Evolutionary conservation across 2,113 vertebrate genomes (phyloP), one percentile per base, ranked within the genome.

Genomic region (Shinisaurus crocodilurus): DNA sequence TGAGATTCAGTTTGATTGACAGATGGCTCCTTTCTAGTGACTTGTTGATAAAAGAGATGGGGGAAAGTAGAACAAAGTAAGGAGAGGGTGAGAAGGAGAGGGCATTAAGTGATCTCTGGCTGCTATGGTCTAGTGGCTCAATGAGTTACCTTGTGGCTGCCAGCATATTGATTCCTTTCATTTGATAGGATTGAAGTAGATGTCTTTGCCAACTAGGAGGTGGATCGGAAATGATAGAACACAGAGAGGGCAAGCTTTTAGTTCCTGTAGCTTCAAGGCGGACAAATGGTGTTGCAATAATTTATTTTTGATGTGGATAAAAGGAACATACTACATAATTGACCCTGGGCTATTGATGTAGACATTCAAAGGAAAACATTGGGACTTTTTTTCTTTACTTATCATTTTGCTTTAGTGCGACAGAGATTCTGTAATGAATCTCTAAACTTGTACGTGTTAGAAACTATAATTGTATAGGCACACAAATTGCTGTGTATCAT

Each of bases 101-200:
- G 91, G 93, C 91, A 32, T 87, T 90, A 94, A 82, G 88, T 37
- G 89, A 90, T 95, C 93, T 93, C 90, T 92, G 93, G 72, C 94
- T 94, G 93, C 91, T 93, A 93, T 87, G 94, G 91, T 95, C 94
- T 94, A 89, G 89, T 94, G 94, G 91, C 93, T 96, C 93, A 94
- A 91, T 32, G 74, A 85, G 89, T 92, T 93, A n/a, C 91, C 91
- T 92, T 79, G 86, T 94, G 91, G 89, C 93, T 96, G 95, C 91
- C 96, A 95, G 95, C 93, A 94, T 94, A 95, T 94, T 93, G 93
- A 96, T 96, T 95, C 93, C 86, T 92, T 92, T 89, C 92, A 93
- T 96, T 95, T 94, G 94, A 93, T 96, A 94, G 87, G 88, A 88
- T 82, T 92, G 88, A 96, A 92, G 63, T 91, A 88, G 94, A 92